Evolutionary conservation across 2,888 invertebrate genomes (phyloP).

Genomic region (Aspidiotus destructor): DNA sequence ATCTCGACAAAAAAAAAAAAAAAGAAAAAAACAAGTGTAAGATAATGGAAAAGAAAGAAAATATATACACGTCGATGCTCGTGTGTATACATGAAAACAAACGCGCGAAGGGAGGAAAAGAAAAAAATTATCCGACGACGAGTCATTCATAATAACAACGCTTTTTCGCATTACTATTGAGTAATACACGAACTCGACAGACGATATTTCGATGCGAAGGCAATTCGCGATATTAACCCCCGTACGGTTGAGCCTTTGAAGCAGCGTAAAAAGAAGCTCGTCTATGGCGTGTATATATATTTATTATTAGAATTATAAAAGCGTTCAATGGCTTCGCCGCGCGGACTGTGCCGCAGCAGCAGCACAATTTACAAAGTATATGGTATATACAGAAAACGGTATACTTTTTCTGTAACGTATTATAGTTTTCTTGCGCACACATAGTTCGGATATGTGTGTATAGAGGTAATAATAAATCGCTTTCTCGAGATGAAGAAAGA

Average conservation of each 20-base stretch:
- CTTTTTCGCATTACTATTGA: too few relatives aligned
- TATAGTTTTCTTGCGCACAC: slow-evolving; percentile 9
- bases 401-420: too few relatives aligned
- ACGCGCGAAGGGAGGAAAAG: not conserved
- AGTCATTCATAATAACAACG: not conserved
- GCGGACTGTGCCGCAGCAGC: not conserved
- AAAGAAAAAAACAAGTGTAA: not conserved
- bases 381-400: too few relatives aligned
- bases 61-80: not conserved
- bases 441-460: slow-evolving; percentile 8
- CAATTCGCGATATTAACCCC: slow-evolving; percentile 24
- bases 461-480: slow-evolving; percentile 25
- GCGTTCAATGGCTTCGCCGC: slow-evolving; percentile 10
- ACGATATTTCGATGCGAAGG: slow-evolving; percentile 16
- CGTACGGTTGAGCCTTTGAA: slow-evolving; percentile 1
- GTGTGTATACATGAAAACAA: too few relatives aligned
- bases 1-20: not conserved
- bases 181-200: not conserved
- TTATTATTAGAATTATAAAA: not conserved
- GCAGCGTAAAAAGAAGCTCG: not conserved
- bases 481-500: slow-evolving; percentile 27
- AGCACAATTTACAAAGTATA: too few relatives aligned
- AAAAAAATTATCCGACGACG: not conserved
- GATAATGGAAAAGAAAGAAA: not conserved
- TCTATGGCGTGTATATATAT: slow-evolving; percentile 3